phyloP scores from a whole-genome alignment of 2,888 invertebrate species.

The Dolomedes plantarius region DNA sequence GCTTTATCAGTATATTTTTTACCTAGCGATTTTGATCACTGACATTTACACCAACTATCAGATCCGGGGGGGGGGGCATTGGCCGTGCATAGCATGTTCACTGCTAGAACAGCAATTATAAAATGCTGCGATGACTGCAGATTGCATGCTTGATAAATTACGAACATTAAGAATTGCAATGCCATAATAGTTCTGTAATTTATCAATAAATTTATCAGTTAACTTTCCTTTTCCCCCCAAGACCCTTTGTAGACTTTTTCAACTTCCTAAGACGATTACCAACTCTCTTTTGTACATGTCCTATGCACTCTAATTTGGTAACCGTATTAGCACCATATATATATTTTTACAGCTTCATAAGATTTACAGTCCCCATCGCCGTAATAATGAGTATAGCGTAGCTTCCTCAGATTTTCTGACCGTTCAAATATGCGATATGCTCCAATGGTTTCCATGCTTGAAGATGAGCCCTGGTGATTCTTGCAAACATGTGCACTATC shows the following conservation, averaged over 20 bases:
- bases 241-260: too few relatives aligned
- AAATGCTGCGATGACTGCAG: too few relatives aligned
- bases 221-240: too few relatives aligned
- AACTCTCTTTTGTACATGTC: background rate
- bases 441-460: background rate
- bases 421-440: background rate
- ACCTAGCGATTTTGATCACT: background rate
- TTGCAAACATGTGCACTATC: background rate
- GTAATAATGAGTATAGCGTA: background rate
- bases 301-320: constrained; percentile 8
- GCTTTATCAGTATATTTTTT: background rate
- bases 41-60: constrained; percentile 20
- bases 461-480: background rate
- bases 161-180: too few relatives aligned
- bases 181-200: too few relatives aligned
- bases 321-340: background rate
- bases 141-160: too few relatives aligned
- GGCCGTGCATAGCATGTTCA: too few relatives aligned
- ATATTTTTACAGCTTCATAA: background rate
- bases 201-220: too few relatives aligned
- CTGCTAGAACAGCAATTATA: too few relatives aligned
- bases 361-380: constrained; percentile 25
- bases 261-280: background rate
- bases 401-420: background rate
- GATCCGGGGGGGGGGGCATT: background rate